phyloP scores from a whole-genome alignment of 1,140 invertebrate species.

The Heliothis virescens region DNA sequence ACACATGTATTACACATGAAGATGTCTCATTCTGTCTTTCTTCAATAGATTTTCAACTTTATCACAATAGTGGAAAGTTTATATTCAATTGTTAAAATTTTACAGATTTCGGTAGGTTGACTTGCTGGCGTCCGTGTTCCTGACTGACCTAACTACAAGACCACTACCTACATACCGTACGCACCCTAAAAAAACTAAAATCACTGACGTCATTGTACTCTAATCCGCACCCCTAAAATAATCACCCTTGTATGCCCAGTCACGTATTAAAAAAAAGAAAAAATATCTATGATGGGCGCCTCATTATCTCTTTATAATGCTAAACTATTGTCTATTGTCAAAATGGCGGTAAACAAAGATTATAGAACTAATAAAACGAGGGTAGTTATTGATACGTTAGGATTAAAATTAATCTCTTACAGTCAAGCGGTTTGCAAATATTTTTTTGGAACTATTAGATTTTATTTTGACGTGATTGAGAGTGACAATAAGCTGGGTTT shows the following conservation, averaged over 20 bases:
- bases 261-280: slow-evolving; percentile 60
- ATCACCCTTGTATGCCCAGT: slow-evolving; percentile 64
- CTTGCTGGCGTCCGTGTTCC: too few relatives aligned
- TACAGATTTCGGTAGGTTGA: too few relatives aligned
- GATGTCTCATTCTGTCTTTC: too few relatives aligned
- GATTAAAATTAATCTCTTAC: slow-evolving; percentile 59
- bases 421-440: slow-evolving; percentile 52
- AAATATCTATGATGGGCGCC: slow-evolving; percentile 55
- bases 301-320: slow-evolving; percentile 67
- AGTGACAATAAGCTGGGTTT: too few relatives aligned
- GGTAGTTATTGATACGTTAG: slow-evolving; percentile 68
- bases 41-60: too few relatives aligned
- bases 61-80: too few relatives aligned
- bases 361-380: slow-evolving; percentile 55
- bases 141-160: neutral
- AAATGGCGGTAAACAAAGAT: slow-evolving; percentile 73
- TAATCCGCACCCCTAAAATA: slow-evolving; percentile 24
- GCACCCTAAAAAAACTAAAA: slow-evolving; percentile 8
- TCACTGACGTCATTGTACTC: neutral
- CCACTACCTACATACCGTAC: neutral
- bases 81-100: too few relatives aligned
- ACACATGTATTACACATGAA: too few relatives aligned
- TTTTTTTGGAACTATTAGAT: slow-evolving; percentile 30
- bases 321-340: slow-evolving; percentile 61
- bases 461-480: neutral